Conservation (phyloP, 2,113 vertebrate genomes). For the Ceratotherium simum region DNA sequence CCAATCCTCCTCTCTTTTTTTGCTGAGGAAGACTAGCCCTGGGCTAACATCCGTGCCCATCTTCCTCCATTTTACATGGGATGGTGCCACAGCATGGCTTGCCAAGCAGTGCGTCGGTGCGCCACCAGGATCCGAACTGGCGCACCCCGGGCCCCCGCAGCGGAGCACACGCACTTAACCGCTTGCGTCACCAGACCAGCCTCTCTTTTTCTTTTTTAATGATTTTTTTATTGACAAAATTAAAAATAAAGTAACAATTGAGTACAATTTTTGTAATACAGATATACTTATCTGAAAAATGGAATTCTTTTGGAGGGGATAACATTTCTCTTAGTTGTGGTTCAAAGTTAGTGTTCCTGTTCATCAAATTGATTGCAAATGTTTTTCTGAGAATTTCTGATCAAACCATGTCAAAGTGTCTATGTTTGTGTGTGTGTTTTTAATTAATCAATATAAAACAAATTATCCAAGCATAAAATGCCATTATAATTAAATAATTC, state of each 20-base stretch:
- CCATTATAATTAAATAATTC: neutral
- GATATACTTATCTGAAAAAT: neutral
- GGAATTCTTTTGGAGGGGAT: neutral
- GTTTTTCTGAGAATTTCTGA: slow-evolving; percentile 6
- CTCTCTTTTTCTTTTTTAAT: neutral
- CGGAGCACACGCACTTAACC: no score
- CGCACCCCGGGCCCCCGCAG: no score
- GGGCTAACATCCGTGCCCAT: no score
- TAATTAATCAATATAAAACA: neutral
- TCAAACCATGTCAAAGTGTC: neutral
- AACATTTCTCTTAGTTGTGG: neutral
- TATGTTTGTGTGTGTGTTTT: neutral
- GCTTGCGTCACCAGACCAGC: no score
- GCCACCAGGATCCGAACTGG: no score
- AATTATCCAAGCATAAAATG: neutral
- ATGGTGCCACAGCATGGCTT: no score
- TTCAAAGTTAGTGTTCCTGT: neutral
- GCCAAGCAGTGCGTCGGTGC: no score
- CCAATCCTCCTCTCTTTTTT: no score
- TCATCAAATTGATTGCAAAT: slow-evolving; percentile 18
- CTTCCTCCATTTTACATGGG: no score
- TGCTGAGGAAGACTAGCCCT: no score
- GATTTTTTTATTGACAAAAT: neutral
- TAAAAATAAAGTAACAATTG: neutral
- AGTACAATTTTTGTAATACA: neutral